These are phyloP conservation scores for Huso huso DNA, from an alignment of 2,797 vertebrate species.

Conservation along the genomic window DNA sequence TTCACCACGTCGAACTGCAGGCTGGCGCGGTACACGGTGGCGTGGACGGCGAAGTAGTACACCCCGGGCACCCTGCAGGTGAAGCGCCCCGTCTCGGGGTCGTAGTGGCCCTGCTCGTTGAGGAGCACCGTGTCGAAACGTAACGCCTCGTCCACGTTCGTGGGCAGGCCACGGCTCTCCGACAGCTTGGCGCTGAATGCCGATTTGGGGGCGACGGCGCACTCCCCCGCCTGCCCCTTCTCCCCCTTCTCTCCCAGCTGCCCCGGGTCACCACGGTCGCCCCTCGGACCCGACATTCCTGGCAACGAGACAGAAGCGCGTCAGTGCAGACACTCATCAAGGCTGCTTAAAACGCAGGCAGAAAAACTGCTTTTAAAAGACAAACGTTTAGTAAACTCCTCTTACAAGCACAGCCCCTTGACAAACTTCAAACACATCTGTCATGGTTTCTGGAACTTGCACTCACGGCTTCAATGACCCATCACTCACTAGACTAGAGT, in stretches of 20 bases:
- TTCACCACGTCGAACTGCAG: constrained; percentile 95
- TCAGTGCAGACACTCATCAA: not conserved
- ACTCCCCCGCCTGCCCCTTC: constrained; percentile 70
- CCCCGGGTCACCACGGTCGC: constrained; percentile 70
- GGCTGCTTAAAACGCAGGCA: not conserved
- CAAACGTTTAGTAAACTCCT: not conserved
- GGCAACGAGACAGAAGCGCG: not conserved
- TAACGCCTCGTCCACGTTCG: constrained; percentile 59
- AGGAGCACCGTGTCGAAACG: constrained; percentile 69
- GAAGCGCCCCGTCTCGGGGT: constrained; percentile 76
- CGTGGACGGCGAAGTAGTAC: constrained; percentile 88
- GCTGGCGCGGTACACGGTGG: constrained; percentile 86
- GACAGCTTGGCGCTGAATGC: constrained; percentile 88
- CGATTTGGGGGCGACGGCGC: constrained; percentile 83
- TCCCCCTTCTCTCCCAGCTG: constrained; percentile 64
- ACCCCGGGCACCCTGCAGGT: constrained; percentile 86
- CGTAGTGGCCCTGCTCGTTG: constrained; percentile 89
- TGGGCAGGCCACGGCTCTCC: constrained; percentile 57
- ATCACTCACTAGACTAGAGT: not conserved
- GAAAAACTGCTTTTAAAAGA: not conserved
- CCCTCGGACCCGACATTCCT: constrained; percentile 73
- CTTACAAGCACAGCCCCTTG: not conserved
- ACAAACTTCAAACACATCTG: not conserved
- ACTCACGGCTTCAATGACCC: not conserved
- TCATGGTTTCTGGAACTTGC: not conserved